phyloP scores from a whole-genome alignment of 2,797 vertebrate genomes.

The Lutjanus campechanus region DNA sequence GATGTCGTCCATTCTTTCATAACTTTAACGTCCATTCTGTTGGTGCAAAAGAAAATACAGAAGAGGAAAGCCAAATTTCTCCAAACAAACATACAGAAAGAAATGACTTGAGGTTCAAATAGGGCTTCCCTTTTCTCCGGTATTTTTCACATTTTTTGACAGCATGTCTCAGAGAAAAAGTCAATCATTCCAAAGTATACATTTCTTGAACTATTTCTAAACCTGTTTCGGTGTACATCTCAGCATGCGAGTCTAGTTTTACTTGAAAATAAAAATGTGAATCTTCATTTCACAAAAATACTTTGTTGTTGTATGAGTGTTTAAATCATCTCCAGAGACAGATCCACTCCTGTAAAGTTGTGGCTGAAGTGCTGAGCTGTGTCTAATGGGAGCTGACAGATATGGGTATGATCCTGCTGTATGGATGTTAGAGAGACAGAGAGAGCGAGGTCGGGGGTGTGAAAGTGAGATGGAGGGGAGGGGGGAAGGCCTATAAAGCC shows the following conservation, averaged over 20 bases:
- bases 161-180: no score
- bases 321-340: conserved; percentile 12
- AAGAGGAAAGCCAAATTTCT: no score
- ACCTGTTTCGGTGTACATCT: background rate
- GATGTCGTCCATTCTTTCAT: no score
- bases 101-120: no score
- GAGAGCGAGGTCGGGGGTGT: conserved; percentile 33
- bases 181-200: no score
- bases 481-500: conserved; percentile 46
- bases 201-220: background rate
- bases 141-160: no score
- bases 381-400: conserved; percentile 76
- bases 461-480: conserved; percentile 21
- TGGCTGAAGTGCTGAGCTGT: conserved; percentile 43
- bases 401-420: conserved; percentile 68
- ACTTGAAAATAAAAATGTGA: background rate
- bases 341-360: conserved; percentile 6
- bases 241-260: background rate
- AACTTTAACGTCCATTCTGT: no score
- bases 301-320: conserved; percentile 18
- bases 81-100: no score
- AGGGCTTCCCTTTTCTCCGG: no score
- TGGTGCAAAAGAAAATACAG: no score
- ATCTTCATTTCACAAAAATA: conserved; percentile 6
- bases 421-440: conserved; percentile 61